These are phyloP conservation scores for Ceuthmochares aereus DNA, from an alignment of 2,113 vertebrate genomes.

Conservation along the genomic window DNA sequence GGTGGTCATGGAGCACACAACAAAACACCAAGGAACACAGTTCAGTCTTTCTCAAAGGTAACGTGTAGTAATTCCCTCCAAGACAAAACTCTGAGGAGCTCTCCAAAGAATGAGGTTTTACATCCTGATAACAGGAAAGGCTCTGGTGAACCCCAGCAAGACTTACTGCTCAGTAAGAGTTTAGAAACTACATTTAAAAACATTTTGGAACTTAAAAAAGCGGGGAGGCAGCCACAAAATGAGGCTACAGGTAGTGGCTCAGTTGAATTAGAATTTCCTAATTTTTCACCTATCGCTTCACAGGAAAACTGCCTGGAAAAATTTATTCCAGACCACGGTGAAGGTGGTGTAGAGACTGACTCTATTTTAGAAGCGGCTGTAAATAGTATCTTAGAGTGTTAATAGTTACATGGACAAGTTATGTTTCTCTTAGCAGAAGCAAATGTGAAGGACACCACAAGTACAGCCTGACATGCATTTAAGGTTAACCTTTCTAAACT, in stretches of 20 bases:
- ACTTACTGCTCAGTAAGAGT: conserved; percentile 78
- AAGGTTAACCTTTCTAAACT: conserved; percentile 77
- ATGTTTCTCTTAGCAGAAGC: conserved; percentile 76
- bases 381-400: conserved; percentile 99
- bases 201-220: conserved; percentile 87
- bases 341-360: conserved; percentile 89
- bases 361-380: conserved; percentile 98
- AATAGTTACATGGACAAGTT: conserved; percentile 77
- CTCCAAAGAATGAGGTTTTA: conserved; percentile 79
- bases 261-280: conserved; percentile 78
- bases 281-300: conserved; percentile 79
- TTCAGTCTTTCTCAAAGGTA: conserved; percentile 68
- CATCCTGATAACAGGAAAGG: conserved; percentile 75
- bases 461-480: conserved; percentile 78
- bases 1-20: conserved; percentile 55
- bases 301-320: conserved; percentile 84
- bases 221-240: conserved; percentile 78
- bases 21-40: conserved; percentile 63
- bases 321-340: conserved; percentile 82
- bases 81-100: conserved; percentile 75
- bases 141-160: conserved; percentile 72
- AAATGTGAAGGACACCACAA: conserved; percentile 77
- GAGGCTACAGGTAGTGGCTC: conserved; percentile 69
- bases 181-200: conserved; percentile 87
- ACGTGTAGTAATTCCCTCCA: conserved; percentile 75